Evolutionary conservation across 2,113 vertebrate genomes (phyloP), one percentile per base, ranked within the genome.

Genomic region (Vidua macroura): DNA sequence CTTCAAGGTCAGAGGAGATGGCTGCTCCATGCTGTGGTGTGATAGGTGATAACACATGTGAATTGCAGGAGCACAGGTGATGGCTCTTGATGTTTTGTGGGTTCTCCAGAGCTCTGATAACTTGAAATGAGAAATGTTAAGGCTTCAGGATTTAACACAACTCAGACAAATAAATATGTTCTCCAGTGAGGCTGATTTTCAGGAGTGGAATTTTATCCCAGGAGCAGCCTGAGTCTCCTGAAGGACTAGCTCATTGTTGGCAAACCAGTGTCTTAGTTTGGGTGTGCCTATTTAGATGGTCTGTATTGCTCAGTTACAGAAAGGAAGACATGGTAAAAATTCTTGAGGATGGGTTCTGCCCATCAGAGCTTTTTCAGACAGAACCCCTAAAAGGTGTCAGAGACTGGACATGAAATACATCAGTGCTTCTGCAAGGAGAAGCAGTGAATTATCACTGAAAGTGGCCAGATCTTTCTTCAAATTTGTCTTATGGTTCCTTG

Each of bases 91-190:
- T 66, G 79, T 86, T 88, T 69, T 1, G 2, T 80, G 67, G 89
- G 43, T n/a, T 86, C 51, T 93, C 60, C 80, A 78, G 1, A 80
- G n/a, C 86, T 77, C 63, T 6, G 7, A 8, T 55, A 74, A 35
- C 48, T 78, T 74, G 79, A 86, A 90, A 86, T 80, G 90, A 83
- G 81, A 88, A 84, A 67, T n/a, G 35, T 67, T 83, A 90, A 63
- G 72, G 48, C 44, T 94, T 94, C 24, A 24, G 68, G 52, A 73
- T 4, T 4, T 43, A 74, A 25, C 75, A 80, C 28, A 87, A n/a
- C 66, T 73, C 52, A n/a, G 52, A 85, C 53, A 81, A 83, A 90
- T 88, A 14, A 70, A 51, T 92, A 39, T 48, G 35, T 88, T 93
- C 78, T 35, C 30, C 30, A 53, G 55, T 1, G 2, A 24, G 49